phyloP scores from a whole-genome alignment of 2,113 vertebrate genomes.

The Stegostoma tigrinum region DNA sequence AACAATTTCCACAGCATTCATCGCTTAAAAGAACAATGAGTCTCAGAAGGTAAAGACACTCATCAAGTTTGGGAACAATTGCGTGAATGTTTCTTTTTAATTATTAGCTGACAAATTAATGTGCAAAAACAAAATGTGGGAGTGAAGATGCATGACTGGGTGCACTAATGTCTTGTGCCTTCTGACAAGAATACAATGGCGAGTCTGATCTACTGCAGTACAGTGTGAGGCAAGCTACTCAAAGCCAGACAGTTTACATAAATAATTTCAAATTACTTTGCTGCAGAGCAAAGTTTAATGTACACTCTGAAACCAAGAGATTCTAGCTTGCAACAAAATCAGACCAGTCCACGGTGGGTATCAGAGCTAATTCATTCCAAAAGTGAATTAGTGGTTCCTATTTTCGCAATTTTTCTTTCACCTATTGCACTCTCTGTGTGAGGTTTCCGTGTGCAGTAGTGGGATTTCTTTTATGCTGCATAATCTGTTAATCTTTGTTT shows the following conservation, averaged over 20 bases:
- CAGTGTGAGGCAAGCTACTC: neutral
- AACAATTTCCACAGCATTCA: neutral
- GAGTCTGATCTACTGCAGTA: constrained; percentile 5
- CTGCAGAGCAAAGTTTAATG: constrained; percentile 13
- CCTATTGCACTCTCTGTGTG: neutral
- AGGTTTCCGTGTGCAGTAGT: neutral
- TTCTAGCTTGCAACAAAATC: neutral
- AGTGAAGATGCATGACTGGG: neutral
- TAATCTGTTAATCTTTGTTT: neutral
- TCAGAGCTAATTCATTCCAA: neutral
- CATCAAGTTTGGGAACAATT: neutral
- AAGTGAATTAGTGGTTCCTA: neutral
- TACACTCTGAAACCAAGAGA: neutral
- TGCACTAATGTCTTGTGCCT: neutral
- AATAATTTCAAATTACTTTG: constrained; percentile 29
- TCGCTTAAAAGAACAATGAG: neutral
- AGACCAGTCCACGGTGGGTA: neutral
- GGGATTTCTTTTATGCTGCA: constrained; percentile 19
- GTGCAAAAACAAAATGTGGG: neutral
- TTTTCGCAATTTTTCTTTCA: neutral
- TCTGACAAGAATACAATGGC: constrained; percentile 6
- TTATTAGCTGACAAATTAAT: neutral
- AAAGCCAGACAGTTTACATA: constrained; percentile 16
- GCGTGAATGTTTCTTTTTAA: constrained; percentile 23
- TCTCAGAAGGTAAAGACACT: neutral